Percentiles rank a stretch among this genome's conserved stretches.
Conservation (phyloP, 2,888 invertebrate genomes). For the Dryobotodes eremita region DNA sequence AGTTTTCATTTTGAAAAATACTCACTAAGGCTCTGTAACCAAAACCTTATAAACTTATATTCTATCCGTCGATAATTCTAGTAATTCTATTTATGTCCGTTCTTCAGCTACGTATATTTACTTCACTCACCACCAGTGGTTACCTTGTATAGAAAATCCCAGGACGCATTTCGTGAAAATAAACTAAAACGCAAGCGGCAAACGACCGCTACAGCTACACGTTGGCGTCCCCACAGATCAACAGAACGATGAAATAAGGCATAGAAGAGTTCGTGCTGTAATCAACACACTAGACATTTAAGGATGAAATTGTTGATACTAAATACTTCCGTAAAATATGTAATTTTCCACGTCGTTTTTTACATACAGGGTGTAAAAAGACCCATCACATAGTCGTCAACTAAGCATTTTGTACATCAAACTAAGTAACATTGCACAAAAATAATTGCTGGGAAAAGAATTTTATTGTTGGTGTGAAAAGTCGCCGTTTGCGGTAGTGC, state of each 20-base stretch:
- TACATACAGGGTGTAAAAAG: too few species aligned
- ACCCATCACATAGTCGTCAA: too few species aligned
- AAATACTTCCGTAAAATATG: not conserved
- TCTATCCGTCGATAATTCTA: too few species aligned
- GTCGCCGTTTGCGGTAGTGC: too few species aligned
- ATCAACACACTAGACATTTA: conserved; percentile 17
- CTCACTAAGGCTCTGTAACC: not conserved
- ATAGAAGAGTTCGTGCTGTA: conserved; percentile 4
- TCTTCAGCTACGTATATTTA: not conserved
- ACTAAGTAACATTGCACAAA: too few species aligned
- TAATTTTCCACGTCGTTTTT: not conserved
- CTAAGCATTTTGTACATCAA: too few species aligned
- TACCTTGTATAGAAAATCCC: conserved; percentile 2
- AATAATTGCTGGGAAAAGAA: too few species aligned
- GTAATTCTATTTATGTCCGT: not conserved
- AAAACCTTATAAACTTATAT: not conserved
- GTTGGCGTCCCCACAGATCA: conserved; percentile 21
- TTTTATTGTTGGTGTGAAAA: too few species aligned
- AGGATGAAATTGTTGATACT: not conserved
- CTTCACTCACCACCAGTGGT: not conserved
- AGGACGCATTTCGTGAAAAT: conserved; percentile 7
- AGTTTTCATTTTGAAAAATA: not conserved
- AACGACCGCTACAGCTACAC: conserved; percentile 27
- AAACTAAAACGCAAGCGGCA: conserved; percentile 20
- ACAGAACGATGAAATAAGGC: conserved; percentile 14